phyloP scores from a whole-genome alignment of 2,797 vertebrate genomes.

The Artibeus lituratus region DNA sequence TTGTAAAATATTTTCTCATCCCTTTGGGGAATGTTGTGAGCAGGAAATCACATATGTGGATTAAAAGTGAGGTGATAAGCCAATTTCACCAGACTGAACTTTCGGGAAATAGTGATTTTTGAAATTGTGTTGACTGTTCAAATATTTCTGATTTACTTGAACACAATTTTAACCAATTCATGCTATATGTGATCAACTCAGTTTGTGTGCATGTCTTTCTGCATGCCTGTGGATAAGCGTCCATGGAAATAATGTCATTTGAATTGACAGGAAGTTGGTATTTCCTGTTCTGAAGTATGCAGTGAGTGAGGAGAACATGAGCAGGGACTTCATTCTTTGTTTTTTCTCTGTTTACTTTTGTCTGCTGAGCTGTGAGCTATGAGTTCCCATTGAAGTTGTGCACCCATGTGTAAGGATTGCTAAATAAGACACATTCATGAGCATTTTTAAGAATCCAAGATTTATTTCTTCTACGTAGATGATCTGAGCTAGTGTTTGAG shows the following conservation, averaged over 20 bases:
- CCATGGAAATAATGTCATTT: background rate
- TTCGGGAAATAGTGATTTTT: constrained; percentile 31
- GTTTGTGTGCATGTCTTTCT: background rate
- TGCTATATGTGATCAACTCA: background rate
- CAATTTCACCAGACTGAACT: constrained; percentile 63
- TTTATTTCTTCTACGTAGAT: background rate
- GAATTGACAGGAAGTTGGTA: constrained; percentile 12
- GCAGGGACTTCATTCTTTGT: background rate
- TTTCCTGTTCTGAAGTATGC: background rate
- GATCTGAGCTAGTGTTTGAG: background rate
- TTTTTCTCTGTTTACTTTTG: background rate
- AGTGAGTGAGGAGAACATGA: background rate
- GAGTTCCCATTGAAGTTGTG: background rate
- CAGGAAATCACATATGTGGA: constrained; percentile 54
- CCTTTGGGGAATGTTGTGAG: constrained; percentile 57
- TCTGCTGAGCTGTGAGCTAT: background rate
- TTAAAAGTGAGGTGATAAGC: constrained; percentile 67
- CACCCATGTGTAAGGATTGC: background rate
- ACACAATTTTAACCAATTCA: background rate
- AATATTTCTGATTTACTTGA: constrained; percentile 48
- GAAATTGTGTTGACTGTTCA: constrained; percentile 45
- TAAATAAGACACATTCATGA: background rate
- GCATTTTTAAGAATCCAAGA: background rate
- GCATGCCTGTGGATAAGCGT: background rate
- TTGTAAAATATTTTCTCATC: constrained; percentile 37